Conservation (phyloP, 2,888 invertebrate species). For the Lithophane semibrunnea region DNA sequence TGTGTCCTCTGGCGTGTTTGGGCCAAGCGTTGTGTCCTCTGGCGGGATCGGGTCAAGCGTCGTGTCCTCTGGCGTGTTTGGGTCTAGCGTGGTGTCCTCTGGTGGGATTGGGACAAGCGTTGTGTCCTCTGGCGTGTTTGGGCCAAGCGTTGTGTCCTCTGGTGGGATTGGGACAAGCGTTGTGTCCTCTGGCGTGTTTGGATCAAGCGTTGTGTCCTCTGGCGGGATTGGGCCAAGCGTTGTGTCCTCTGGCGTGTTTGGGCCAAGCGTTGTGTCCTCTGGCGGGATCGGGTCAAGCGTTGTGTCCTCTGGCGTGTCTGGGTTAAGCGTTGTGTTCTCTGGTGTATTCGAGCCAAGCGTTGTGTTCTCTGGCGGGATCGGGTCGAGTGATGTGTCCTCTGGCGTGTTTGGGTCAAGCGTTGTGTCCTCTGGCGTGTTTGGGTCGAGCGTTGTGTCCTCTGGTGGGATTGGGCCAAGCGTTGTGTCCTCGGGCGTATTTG, state of each 20-base stretch:
- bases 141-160: background rate
- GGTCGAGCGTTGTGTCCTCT: too few species aligned
- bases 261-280: background rate
- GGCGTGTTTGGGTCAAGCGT: background rate
- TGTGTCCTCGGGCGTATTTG: background rate
- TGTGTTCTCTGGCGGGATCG: background rate
- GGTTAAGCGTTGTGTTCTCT: background rate
- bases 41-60: background rate
- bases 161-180: fast-evolving
- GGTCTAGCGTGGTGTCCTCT: background rate
- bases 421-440: background rate
- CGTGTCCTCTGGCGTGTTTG: too few species aligned
- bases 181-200: background rate
- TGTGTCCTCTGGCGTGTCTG: background rate
- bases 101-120: background rate
- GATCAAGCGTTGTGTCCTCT: background rate
- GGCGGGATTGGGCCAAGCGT: background rate
- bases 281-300: fast-evolving
- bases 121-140: background rate
- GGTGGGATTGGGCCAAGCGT: background rate
- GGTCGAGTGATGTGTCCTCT: fast-evolving
- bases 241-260: background rate
- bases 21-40: background rate
- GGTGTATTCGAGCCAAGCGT: background rate
- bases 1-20: background rate